Base-by-base conservation (phyloP, 2,888 invertebrate species). In the Drosophila subquinaria region DNA sequence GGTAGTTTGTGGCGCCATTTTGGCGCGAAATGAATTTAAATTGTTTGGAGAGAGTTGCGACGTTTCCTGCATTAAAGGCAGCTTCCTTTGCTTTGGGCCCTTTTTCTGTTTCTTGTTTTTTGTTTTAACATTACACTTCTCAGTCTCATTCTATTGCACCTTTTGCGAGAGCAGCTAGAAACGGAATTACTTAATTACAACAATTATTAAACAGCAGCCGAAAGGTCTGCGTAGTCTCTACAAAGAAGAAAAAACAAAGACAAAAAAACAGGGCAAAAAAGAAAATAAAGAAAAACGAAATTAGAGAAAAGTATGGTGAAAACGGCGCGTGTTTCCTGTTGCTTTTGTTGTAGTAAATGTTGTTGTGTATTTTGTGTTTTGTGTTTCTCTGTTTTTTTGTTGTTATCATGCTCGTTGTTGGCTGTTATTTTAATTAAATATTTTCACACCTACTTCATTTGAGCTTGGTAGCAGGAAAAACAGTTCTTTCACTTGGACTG, bases 391-490 rank as follows among this genome's bases (percentile, higher is more conserved):
- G 1, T 17, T 62, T 20, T 20, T 48, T 51, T 61, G 63, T 68
- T 79, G 67, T 67, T 71, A 63, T 70, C 66, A 62, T 76, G 57
- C 59, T 76, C 69, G 76, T 76, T 70, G 71, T 50, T 76, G 63
- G 56, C 61, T 89, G 86, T 81, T 88, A 90, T 90, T 88, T 87
- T 88, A 91, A 91, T 91, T 92, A 91, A 91, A 91, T 86, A 88
- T 85, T 87, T 90, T 87, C 88, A 85, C 88, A 91, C 91, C 83
- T 87, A 88, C 82, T 88, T 83, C 84, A 81, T 81, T 81, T 79
- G 73, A 81, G 74, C 65, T 60, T 57, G 70, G 55, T 62, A 51
- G 55, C 63, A 53, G 62, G 52, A 65, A 60, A 30, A 60, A 71
- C 65, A 64, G 67, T 73, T 50, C 55, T 55, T 67, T 48, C 43